A percentile compares a stretch with the other conserved stretches of the same genome.
Conservation (phyloP, 1,140 invertebrate genomes). For the Galendromus occidentalis region DNA sequence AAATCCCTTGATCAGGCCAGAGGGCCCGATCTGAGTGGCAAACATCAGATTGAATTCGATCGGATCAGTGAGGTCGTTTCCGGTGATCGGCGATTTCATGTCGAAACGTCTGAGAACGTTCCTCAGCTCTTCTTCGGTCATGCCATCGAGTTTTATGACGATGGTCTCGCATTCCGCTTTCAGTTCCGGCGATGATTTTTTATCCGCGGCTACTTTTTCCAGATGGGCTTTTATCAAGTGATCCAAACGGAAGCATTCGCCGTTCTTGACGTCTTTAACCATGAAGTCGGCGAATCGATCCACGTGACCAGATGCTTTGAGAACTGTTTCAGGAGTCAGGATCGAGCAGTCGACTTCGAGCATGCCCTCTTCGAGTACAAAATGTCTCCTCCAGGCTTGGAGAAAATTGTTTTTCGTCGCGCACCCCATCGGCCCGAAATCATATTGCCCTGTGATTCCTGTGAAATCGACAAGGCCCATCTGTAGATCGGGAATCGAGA, state of each 20-base stretch:
- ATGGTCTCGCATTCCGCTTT: slow-evolving; percentile 59
- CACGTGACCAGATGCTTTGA: slow-evolving; percentile 95
- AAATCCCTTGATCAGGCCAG: slow-evolving; percentile 77
- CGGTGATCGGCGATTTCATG: slow-evolving; percentile 83
- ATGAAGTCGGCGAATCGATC: slow-evolving; percentile 97
- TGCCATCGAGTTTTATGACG: slow-evolving; percentile 60
- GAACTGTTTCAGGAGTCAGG: slow-evolving; percentile 81
- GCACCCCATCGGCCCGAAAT: slow-evolving; percentile 98
- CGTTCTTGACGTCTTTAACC: slow-evolving; percentile 89
- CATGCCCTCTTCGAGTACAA: slow-evolving; percentile 94
- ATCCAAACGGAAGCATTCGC: slow-evolving; percentile 90
- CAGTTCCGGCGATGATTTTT: slow-evolving; percentile 47
- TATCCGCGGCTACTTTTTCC: slow-evolving; percentile 68
- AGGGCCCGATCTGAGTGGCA: slow-evolving; percentile 84
- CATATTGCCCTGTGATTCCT: slow-evolving; percentile 61
- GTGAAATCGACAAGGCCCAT: slow-evolving; percentile 16
- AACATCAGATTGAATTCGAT: slow-evolving; percentile 99
- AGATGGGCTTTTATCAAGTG: slow-evolving; percentile 94
- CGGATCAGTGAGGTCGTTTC: slow-evolving; percentile 79
- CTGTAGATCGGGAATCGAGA: no score
- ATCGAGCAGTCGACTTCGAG: slow-evolving; percentile 94
- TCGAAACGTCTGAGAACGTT: slow-evolving; percentile 57
- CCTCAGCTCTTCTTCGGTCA: slow-evolving; percentile 71
- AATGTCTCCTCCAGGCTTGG: slow-evolving; percentile 80
- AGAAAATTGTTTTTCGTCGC: slow-evolving; percentile 89